Base-by-base conservation (phyloP, 1,140 invertebrate species). In the Drosophila elegans region DNA sequence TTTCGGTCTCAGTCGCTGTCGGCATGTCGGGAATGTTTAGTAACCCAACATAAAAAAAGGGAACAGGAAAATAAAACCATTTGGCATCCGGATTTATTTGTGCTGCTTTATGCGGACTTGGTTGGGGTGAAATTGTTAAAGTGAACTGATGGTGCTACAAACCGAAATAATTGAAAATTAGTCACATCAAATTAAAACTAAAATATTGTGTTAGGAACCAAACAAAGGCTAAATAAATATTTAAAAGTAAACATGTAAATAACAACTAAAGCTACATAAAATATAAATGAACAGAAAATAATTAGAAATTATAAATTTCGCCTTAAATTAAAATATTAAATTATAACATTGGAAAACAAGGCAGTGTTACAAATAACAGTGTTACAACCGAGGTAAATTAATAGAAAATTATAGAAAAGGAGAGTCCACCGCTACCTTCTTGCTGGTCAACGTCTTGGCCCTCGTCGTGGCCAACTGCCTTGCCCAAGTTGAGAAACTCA, bases 1-100 rank as follows among this genome's bases (percentile, higher is more conserved):
- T 86, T 86, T 79, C 52, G 76, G 83, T 83, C 79, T 61, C 75
- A 68, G 83, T 78, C 83, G 49, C 38, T 62, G 75, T 62, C 55
- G 83, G 83, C 83, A 82, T 86, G 83, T 79, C 67, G 44, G 67
- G 83, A 66, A 88, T 88, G 86, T 88, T 79, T 79, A 86, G 78
- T 67, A 51, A 53, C 74, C 62, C 59, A 32, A 56, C 42, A 42
- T 39, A 75, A 56, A 42, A 55, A 52, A 61, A 68, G 38, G 16
- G 39, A 39, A 59, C 64, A n/a, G 56, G 29, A 53, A 42, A 49
- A 64, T 68, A 69, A 77, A 81, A 48, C 59, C 55, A 49, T 57
- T 62, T 27, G 36, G 45, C 52, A 55, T 61, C 27, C 61, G 76
- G 81, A 80, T 84, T 84, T 85, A 62, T 78, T 62, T 60, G 63